phyloP scores from a whole-genome alignment of 2,888 invertebrate genomes.

The Agapostemon virescens region DNA sequence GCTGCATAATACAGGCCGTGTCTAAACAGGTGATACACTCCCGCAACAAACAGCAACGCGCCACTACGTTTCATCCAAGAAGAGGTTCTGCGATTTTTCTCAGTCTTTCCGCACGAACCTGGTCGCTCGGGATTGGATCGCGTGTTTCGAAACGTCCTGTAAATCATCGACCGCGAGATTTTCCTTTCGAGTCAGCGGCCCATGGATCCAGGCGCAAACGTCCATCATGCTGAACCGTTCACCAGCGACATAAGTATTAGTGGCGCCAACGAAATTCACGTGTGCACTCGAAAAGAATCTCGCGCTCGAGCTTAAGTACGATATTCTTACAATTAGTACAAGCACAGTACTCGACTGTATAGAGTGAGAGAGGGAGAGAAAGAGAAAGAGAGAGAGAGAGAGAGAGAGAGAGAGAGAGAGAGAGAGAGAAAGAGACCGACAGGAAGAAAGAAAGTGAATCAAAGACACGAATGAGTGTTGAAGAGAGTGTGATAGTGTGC shows the following conservation, averaged over 20 bases:
- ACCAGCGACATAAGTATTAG: conserved; percentile 47
- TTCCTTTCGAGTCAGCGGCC: conserved; percentile 32
- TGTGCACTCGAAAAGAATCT: conserved; percentile 24
- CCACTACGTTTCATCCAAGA: not conserved
- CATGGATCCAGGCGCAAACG: conserved; percentile 21
- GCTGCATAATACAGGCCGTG: conserved; percentile 33
- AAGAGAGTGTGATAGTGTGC: conserved; percentile 13
- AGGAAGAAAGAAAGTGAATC: not conserved
- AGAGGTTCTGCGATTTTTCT: not conserved
- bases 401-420: conserved; percentile 14
- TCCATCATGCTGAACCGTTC: conserved; percentile 31
- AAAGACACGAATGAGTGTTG: conserved; percentile 13
- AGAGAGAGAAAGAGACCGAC: conserved; percentile 6
- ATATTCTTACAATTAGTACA: conserved; percentile 73
- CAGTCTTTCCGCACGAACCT: not conserved
- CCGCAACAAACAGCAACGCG: not conserved
- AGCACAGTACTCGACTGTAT: conserved; percentile 69
- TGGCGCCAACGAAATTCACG: conserved; percentile 31
- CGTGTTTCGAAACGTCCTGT: not conserved
- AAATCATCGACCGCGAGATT: conserved; percentile 43
- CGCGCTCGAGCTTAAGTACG: conserved; percentile 67
- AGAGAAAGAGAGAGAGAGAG: not conserved
- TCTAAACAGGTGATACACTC: not conserved
- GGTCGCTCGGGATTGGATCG: not conserved
- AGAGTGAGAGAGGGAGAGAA: conserved; percentile 40